Evolutionary conservation across 2,797 vertebrate species (phyloP), one percentile per base, ranked within the genome.

Genomic region (Tragopan temminckii): DNA sequence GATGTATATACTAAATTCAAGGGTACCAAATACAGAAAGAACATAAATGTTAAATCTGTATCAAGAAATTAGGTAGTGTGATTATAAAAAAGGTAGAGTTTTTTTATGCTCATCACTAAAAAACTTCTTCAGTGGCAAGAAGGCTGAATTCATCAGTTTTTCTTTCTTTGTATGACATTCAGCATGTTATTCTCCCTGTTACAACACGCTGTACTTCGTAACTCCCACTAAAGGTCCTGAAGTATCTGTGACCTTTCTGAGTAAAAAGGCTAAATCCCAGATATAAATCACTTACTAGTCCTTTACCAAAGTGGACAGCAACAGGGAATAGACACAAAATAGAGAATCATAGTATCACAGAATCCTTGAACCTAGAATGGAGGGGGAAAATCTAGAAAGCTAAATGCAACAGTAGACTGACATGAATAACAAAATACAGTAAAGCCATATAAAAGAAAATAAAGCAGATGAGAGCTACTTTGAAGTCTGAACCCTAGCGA

Each of bases 121-220:
- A 85, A 82, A 50, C 33, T 58, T 80, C 13, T 43, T n/a, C 43
- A 46, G 23, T 3, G 71, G 45, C 13, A 77, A 35, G 45, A 92
- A 67, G 66, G 24, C 24, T 48, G 43, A 70, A 62, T 64, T 75
- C 18, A 53, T 24, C 9, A 21, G 3, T 38, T 90, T 71, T 76
- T 58, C n/a, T 42, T 76, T 53, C 20, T 92, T 43, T 55, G 10
- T 1, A 1, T 52, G 33, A 77, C 17, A 46, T 38, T 67, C 18
- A 52, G 16, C 9, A 0, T 33, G 7, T n/a, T 50, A 61, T 58
- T 85, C 66, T 69, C 36, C 38, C 36, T 27, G 9, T 52, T 71
- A 64, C 13, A 53, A 62, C 20, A 46, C 3, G 3, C 3, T 64
- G 33, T 20, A 8, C 24, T 69, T n/a, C 6, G 0, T 9, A 53